Conservation (phyloP, 1,140 invertebrate genomes). For the Galendromus occidentalis region DNA sequence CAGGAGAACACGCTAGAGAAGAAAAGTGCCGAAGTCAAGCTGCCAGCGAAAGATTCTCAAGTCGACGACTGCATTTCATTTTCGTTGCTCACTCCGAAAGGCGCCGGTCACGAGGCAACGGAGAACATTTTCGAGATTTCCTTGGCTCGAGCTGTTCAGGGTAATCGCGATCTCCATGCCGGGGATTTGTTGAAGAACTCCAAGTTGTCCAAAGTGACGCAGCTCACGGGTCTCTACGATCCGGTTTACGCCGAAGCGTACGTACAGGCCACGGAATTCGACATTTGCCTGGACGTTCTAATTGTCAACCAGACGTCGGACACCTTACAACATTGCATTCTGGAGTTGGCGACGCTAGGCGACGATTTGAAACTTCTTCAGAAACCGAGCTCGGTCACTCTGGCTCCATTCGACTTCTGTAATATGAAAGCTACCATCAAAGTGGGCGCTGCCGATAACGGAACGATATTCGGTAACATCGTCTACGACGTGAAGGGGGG, state of each 20-base stretch:
- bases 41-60: conserved; percentile 18
- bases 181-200: conserved; percentile 20
- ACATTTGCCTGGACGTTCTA: conserved; percentile 86
- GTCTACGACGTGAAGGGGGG: conserved; percentile 89
- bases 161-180: conserved; percentile 36
- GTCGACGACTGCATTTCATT: conserved; percentile 20
- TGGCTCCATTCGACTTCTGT: conserved; percentile 89
- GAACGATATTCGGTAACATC: conserved; percentile 98
- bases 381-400: conserved; percentile 78
- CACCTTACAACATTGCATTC: conserved; percentile 89
- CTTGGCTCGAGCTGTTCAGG: conserved; percentile 65
- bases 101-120: conserved; percentile 11
- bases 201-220: conserved; percentile 48
- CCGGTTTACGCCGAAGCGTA: conserved; percentile 98
- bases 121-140: conserved; percentile 82
- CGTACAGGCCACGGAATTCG: conserved; percentile 97
- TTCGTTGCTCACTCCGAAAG: conserved; percentile 15
- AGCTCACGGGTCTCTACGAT: conserved; percentile 97
- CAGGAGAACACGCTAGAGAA: conserved; percentile 14
- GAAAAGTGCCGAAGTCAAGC: background rate
- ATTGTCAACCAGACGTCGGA: conserved; percentile 95
- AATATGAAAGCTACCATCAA: conserved; percentile 95
- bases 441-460: conserved; percentile 90
- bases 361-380: conserved; percentile 86
- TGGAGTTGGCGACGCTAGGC: conserved; percentile 87